Evolutionary conservation across 2,797 vertebrate species (phyloP).

Genomic region (Vireo griseus): DNA sequence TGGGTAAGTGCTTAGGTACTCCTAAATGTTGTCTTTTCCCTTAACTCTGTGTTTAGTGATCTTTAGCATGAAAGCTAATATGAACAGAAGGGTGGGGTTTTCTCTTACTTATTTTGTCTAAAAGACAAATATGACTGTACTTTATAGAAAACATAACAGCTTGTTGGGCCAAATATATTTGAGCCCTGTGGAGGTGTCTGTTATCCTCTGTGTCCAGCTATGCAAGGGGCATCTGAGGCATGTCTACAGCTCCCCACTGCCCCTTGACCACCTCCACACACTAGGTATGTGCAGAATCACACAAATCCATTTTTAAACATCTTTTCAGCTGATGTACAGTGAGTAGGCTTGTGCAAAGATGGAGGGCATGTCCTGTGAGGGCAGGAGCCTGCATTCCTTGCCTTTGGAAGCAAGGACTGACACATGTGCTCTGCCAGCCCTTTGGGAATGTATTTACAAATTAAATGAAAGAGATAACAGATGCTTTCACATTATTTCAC

Average conservation of each 20-base stretch:
- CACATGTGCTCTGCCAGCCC: neutral
- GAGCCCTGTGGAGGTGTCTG: neutral
- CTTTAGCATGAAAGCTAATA: neutral
- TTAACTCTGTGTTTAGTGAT: accelerated
- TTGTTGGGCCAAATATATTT: neutral
- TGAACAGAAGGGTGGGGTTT: accelerated
- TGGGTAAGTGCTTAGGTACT: neutral
- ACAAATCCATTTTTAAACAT: accelerated
- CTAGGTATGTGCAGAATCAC: accelerated
- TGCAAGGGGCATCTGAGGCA: neutral
- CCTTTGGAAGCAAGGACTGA: neutral
- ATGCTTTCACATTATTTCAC: neutral
- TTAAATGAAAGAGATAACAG: neutral
- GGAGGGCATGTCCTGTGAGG: neutral
- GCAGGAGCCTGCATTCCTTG: neutral
- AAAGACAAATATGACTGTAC: neutral
- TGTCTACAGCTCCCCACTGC: accelerated
- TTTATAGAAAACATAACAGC: neutral
- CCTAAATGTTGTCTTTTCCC: neutral
- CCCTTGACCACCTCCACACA: accelerated
- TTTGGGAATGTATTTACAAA: neutral
- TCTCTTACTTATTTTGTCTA: neutral
- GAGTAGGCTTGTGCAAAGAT: neutral
- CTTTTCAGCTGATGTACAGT: neutral
- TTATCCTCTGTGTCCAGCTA: neutral